Base-by-base conservation (phyloP, 2,888 invertebrate species). In the Amorpha juglandis region DNA sequence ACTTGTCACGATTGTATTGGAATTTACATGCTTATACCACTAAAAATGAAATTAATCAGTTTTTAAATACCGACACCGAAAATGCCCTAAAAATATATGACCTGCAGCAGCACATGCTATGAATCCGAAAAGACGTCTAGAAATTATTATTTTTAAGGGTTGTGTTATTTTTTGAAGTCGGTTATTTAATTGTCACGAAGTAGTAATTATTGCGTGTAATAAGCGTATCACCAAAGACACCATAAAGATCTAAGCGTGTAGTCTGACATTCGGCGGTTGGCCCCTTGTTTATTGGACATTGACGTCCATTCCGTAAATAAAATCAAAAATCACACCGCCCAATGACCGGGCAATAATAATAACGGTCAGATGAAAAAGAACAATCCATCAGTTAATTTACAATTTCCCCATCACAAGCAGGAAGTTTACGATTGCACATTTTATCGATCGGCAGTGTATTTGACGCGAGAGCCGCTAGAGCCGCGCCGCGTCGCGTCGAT, bases 351-450 rank as follows among this genome's bases (percentile, higher is more conserved):
- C 78, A 76, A 77, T 83, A 86, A 84, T 84, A 84, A 85, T 85
- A 85, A 82, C 86, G 84, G 85, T 87, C 84, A 90, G 88, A 90
- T 90, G 89, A 90, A 91, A 88, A 90, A 90, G 89, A 90, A 87
- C 88, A 85, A 89, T 90, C 85, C 83, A 80, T 82, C 74, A 81
- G 87, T 87, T 87, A 90, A 91, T 91, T 90, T 89, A 91, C 89
- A 89, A 83, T 90, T 89, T 90, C 86, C 86, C 81, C 87, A 88
- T 89, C 84, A 81, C 80, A 77, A 81, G 79, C 88, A 88, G 91
- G 92, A 90, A 91, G 91, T 92, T 92, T 91, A 91, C 90, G 82
- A 87, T 87, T 86, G 87, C 87, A 86, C 86, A 90, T 90, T 91
- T 89, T 89, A 90, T 91, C 90, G 90, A 89, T 89, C 81, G 86